These are phyloP conservation scores for Podiceps cristatus DNA, from an alignment of 2,113 vertebrate genomes.

Conservation along the genomic window DNA sequence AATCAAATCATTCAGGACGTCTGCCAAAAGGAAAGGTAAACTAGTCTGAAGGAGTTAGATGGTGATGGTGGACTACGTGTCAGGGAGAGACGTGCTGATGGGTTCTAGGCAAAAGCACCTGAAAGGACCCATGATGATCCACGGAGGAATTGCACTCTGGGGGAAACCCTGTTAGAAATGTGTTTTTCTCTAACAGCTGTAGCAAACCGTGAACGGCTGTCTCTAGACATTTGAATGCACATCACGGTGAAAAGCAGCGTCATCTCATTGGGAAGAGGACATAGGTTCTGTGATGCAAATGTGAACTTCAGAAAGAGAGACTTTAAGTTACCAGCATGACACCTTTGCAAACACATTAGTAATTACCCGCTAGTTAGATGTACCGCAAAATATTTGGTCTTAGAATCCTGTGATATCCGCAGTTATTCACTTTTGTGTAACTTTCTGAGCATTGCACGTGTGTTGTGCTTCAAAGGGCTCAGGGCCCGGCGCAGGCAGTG, in stretches of 20 bases:
- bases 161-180: fast-evolving
- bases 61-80: too few species aligned
- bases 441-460: not conserved
- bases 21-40: not conserved
- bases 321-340: not conserved
- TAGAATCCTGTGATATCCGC: not conserved
- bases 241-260: not conserved
- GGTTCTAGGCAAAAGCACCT: not conserved
- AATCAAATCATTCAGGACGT: not conserved
- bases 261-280: not conserved
- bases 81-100: fast-evolving
- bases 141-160: not conserved
- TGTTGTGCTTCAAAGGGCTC: not conserved
- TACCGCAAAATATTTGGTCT: not conserved
- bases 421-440: not conserved
- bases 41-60: not conserved
- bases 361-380: conserved; percentile 25
- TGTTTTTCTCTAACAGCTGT: not conserved
- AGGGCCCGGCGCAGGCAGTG: not conserved
- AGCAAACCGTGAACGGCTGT: not conserved
- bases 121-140: not conserved
- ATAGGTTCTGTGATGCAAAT: not conserved
- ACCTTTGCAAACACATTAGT: not conserved
- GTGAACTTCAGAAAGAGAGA: not conserved
- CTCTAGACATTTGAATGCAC: not conserved